Base-by-base conservation (phyloP, 2,888 invertebrate species). In the Megalurothrips usitatus region DNA sequence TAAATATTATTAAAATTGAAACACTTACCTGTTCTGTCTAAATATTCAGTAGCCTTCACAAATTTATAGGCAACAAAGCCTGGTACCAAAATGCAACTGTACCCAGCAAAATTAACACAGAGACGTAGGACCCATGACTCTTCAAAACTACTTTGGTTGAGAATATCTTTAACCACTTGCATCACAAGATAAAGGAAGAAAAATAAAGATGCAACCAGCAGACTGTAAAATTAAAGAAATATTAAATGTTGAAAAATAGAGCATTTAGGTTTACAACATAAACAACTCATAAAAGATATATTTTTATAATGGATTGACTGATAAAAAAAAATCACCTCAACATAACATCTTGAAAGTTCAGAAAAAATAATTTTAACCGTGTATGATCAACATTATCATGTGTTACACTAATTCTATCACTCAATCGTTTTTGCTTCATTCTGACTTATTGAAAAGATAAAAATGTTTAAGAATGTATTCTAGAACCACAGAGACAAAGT, bases 31-130 rank as follows among this genome's bases (percentile, higher is more conserved):
- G 92, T 89, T 87, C 92, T 92, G 86, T 96, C 96, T 84, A 96
- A 89, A 86, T 95, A 95, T 84, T 94, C 93, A 80, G 91, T 92
- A 85, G 90, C 91, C 83, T 92, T 91, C 43, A 96, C 90, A 87
- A 96, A 96, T 87, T 93, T 93, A 86, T 94, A 94, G 81, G 96
- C 90, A 26, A 97, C 88, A 86, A 92, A 93, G 79, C 95, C 95
- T 1, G 98, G 97, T 82, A 97, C 87, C 86, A 97, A 90, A 81
- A 98, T 90, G n/a, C 96, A 95, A 4, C 93, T 91, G 87, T 98
- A 98, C 19, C 97, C 96, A 26, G 95, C 89, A 81, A 96, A 89
- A 88, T 98, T 98, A 43, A 95, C 89, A 75, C 92, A 85, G 75
- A 97, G 89, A 83, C 94, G 92, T 84, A 95, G 89, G 26, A 95